Evolutionary conservation across 2,797 vertebrate species (phyloP), one percentile per base, ranked within the genome.

Genomic region (Lophius americanus): DNA sequence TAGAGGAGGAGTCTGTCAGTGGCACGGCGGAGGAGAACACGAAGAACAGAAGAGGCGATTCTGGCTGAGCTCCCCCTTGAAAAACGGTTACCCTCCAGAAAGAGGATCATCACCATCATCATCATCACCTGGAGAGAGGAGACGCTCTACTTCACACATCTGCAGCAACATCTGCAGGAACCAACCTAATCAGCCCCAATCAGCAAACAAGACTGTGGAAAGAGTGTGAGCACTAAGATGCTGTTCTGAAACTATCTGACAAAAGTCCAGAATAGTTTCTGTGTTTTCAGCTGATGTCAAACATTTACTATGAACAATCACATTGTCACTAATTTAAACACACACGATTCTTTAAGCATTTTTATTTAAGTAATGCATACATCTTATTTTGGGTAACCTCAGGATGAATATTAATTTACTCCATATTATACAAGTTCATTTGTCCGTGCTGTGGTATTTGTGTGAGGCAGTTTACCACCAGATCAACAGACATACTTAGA

Each of bases 1-100:
- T 98, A 63, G 95, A 98, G 88, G 97, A 98, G 83, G 95, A 94
- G 75, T 90, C 94, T 3, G 95, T 96, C 32, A 82, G 91, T 2
- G 94, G 93, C 32, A 79, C 91, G 2, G 93, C 79, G 68, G 95
- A 95, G 79, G 93, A 70, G 1, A 76, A 79, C 49, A 14, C 73
- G 35, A 92, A 94, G 68, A 67, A 61, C 67, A 53, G 93, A 92
- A 74, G 88, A 0, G 94, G 94, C 13, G 94, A 93, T 0, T 95
- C 94, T 7, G 93, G 81, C 0, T 88, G 93, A 95, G 50, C 87
- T 83, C 61, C 76, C 89, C 51, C 84, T 86, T 13, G 88, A 75
- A 85, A 2, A 9, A 0, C 6, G 93, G 94, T 11, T 4, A 92
- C 88, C 4, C 4, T 12, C 7, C 13, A 23, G 5, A 37, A 10